Percentiles rank a stretch among this genome's conserved stretches.
These are phyloP conservation scores for Macrotus californicus DNA, from an alignment of 2,113 vertebrate genomes.

Conservation along the genomic window DNA sequence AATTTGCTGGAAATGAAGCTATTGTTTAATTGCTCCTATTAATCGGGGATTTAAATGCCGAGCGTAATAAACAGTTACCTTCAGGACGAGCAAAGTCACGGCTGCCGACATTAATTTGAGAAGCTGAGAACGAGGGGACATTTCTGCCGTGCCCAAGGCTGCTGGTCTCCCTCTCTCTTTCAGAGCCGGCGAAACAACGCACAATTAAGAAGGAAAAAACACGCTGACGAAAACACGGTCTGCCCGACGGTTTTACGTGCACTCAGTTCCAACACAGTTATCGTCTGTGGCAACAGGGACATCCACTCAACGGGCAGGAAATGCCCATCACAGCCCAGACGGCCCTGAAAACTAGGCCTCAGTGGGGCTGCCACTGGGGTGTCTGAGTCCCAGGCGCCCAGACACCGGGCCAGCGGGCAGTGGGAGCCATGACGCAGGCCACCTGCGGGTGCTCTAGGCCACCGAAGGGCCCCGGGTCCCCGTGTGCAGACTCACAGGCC, in stretches of 20 bases:
- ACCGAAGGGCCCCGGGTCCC: accelerated
- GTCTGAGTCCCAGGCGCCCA: accelerated
- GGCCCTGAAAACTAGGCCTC: neutral
- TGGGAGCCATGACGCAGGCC: accelerated
- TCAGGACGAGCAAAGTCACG: constrained; percentile 83
- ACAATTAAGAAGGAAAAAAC: neutral
- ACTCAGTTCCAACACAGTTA: neutral
- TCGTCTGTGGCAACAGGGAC: too few relatives aligned
- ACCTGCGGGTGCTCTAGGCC: neutral
- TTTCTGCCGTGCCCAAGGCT: neutral
- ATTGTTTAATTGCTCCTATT: constrained; percentile 90
- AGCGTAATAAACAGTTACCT: constrained; percentile 90
- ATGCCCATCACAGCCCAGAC: accelerated
- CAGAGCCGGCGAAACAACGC: neutral
- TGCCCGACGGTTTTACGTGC: accelerated
- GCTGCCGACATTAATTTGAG: constrained; percentile 48
- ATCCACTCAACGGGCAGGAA: neutral
- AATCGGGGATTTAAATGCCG: constrained; percentile 85
- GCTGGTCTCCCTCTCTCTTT: neutral
- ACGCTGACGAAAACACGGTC: neutral
- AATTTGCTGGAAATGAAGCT: constrained; percentile 85
- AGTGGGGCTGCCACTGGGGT: accelerated
- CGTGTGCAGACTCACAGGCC: neutral
- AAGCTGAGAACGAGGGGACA: neutral
- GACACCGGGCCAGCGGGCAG: neutral